Percentiles rank a stretch among this genome's conserved stretches.
phyloP scores from a whole-genome alignment of 2,113 vertebrate genomes.

The Junco hyemalis region DNA sequence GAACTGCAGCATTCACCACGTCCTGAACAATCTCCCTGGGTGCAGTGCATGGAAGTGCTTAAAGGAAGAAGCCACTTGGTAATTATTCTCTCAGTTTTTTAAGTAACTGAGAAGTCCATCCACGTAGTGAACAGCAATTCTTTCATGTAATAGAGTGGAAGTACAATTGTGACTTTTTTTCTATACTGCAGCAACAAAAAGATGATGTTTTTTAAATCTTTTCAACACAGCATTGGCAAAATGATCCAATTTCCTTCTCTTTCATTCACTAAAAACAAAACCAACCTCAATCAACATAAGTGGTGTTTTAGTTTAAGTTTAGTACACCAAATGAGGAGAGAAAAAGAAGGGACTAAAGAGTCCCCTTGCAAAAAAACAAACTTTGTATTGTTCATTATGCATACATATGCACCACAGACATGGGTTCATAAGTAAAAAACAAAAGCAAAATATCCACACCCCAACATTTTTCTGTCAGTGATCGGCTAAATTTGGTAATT shows the following conservation, averaged over 20 bases:
- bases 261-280: not conserved
- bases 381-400: not conserved
- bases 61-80: not conserved
- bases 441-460: not conserved
- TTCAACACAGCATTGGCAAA: not conserved
- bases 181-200: not conserved
- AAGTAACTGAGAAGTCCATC: not conserved
- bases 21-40: not conserved
- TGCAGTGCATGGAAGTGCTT: not conserved
- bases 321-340: not conserved
- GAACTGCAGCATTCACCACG: not conserved
- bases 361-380: not conserved
- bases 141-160: not conserved
- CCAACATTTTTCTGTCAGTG: not conserved
- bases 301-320: not conserved
- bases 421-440: not conserved
- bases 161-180: not conserved
- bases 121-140: not conserved
- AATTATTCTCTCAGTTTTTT: not conserved
- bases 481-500: not conserved
- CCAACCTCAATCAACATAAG: fast-evolving
- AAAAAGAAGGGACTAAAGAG: not conserved
- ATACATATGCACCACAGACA: fast-evolving
- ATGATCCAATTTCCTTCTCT: not conserved
- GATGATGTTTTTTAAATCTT: not conserved